Evolutionary conservation across 2,888 invertebrate genomes (phyloP), one percentile per base, ranked within the genome.

Genomic region (Dascillus cervinus): DNA sequence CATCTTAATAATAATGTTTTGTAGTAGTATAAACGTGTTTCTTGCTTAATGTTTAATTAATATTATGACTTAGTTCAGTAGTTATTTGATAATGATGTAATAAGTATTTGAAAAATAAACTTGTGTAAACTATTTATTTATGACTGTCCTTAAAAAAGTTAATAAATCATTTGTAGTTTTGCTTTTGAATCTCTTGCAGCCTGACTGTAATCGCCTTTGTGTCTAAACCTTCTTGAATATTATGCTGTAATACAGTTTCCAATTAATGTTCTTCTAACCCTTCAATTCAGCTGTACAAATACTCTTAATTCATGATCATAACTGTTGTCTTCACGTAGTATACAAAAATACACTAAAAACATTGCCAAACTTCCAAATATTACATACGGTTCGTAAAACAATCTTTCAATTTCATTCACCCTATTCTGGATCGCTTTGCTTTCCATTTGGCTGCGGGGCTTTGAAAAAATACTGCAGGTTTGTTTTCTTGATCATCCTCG

Each of bases 281-380:
- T 26, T 77, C 68, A 10, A 88, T 73, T 55, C 79, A 72, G 6
- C 80, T 75, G 58, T 78, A 82, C 9, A 89, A 62, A 21, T 74
- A 70, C 45, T 68, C 71, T 8, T 65, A 90, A 66, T 45, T 78
- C 72, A 15, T 62, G 52, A 58, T 94, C 92, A 1, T 90, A 57
- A 56, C 91, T 88, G 62, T 75, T 92, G 57, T 91, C 90, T 66
- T 92, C 88, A 41, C 92, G 68, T 1, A 91, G 49, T 5, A 80
- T 47, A 47, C 76, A 79, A 56, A 92, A 92, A 57, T 92, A 91
- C 6, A 84, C 27, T 8, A 90, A 55, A 50, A 92, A 87, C 3
- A 73, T 59, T 0, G 69, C 49, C 2, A 84, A 27, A 58, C 86
- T 84, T 0, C 56, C 56, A 0, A 71, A 47, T n/a, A 91, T 71